Evolutionary conservation across 2,113 vertebrate genomes (phyloP).

Genomic region (Dissostichus mawsoni): DNA sequence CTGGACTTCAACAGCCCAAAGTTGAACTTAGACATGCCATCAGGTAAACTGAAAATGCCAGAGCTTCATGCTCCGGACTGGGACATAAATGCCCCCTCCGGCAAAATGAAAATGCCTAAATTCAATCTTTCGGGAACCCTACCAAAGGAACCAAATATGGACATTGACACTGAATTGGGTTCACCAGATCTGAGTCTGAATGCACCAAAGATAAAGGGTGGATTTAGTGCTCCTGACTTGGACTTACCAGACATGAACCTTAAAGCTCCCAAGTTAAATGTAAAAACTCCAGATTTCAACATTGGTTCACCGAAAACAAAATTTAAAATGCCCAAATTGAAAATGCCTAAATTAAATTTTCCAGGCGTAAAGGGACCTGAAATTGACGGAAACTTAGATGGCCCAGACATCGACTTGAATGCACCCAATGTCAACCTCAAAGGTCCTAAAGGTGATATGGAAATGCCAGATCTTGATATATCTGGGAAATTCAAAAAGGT

Average conservation of each 20-base stretch:
- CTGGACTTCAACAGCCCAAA: too few species aligned
- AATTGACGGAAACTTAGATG: slow-evolving; percentile 51
- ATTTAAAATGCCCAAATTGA: slow-evolving; percentile 58
- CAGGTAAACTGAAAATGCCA: too few species aligned
- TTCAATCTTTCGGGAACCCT: not conserved
- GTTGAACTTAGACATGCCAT: too few species aligned
- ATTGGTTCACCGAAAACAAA: slow-evolving; percentile 60
- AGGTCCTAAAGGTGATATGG: slow-evolving; percentile 29
- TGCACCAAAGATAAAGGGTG: slow-evolving; percentile 66
- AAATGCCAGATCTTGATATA: slow-evolving; percentile 50
- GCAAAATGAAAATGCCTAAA: slow-evolving; percentile 20
- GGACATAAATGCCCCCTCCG: slow-evolving; percentile 17
- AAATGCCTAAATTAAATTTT: slow-evolving; percentile 59
- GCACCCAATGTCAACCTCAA: slow-evolving; percentile 41
- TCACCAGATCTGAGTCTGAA: slow-evolving; percentile 42
- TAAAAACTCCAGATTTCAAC: slow-evolving; percentile 64
- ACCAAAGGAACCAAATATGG: slow-evolving; percentile 10
- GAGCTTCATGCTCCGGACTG: slow-evolving; percentile 19
- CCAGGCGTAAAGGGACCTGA: slow-evolving; percentile 53
- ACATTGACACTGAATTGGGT: not conserved
- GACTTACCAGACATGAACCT: slow-evolving; percentile 47
- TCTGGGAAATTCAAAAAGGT: slow-evolving; percentile 53
- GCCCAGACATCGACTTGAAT: slow-evolving; percentile 51
- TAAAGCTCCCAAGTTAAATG: slow-evolving; percentile 54
- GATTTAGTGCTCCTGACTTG: slow-evolving; percentile 50